Base-by-base conservation (phyloP, 2,113 vertebrate genomes). In the Etia nguti region DNA sequence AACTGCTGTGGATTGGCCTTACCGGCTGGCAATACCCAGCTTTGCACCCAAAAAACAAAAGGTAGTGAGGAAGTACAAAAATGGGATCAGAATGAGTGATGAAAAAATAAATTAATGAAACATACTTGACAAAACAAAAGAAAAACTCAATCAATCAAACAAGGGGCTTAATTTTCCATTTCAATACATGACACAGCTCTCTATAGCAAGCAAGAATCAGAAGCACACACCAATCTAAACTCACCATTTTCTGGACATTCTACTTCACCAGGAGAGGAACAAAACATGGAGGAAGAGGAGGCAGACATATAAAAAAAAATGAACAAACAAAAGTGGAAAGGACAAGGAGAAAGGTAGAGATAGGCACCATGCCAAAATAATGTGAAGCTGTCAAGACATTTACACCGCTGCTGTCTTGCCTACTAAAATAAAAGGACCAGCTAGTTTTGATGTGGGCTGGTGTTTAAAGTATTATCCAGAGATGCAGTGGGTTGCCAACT, bases 191-290 rank as follows among this genome's bases (percentile, higher is more conserved):
- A 95, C 96, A 96, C 73, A 85, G 96, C 81, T 88, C 80, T 89
- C 81, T 10, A 56, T 31, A 85, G 88, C 94, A 96, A 90, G 91
- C 91, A 94, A 94, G 83, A 93, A 96, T 96, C 95, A 96, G 96
- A 96, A 94, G 95, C 95, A 96, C 96, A 97, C 95, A 92, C 87
- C 95, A 92, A 94, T 97, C 96, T 96, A 95, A 97, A 99, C 98
- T 99, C 98, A 99, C 98, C 98, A 99, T 99, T 96, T 97, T 99
- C 97, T 98, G 97, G 96, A 97, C 97, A 97, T 97, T 98, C 98
- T 99, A 99, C 97, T 97, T 98, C 97, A 98, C 96, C 97, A 93
- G 92, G 96, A 96, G 96, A 31, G 97, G 97, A 96, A 97, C 96
- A 97, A 97, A 96, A 96, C 86, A 92, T 87, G 88, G 81, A 92